Evolutionary conservation across 2,888 invertebrate species (phyloP).

Genomic region (Tridacna crocea): DNA sequence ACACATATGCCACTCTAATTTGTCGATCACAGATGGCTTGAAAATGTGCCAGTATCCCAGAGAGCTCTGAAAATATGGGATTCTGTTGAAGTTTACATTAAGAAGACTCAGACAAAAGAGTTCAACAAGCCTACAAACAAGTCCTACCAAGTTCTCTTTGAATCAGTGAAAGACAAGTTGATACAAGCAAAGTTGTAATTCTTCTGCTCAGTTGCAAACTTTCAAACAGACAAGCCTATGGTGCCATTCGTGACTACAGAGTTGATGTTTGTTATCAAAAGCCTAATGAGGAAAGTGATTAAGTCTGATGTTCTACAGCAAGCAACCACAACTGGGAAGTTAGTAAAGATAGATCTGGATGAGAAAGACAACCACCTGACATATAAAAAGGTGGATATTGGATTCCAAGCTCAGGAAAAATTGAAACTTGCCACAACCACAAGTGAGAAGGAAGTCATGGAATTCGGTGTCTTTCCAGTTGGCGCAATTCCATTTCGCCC

Average conservation of each 20-base stretch:
- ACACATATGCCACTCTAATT: slow-evolving; percentile 72
- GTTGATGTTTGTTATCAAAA: slow-evolving; percentile 34
- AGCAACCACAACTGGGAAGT: slow-evolving; percentile 22
- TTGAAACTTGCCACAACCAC: background rate
- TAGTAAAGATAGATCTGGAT: slow-evolving; percentile 33
- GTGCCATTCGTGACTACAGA: slow-evolving; percentile 41
- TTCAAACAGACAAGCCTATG: slow-evolving; percentile 54
- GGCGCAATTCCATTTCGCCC: no score
- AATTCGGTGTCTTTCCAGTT: no score
- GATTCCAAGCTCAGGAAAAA: slow-evolving; percentile 31
- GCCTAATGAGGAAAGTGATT: slow-evolving; percentile 44
- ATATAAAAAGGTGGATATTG: slow-evolving; percentile 44
- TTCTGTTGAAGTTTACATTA: slow-evolving; percentile 44
- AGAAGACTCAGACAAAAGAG: slow-evolving; percentile 42
- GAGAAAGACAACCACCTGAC: slow-evolving; percentile 29
- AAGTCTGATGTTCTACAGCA: slow-evolving; percentile 32
- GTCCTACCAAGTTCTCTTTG: slow-evolving; percentile 34
- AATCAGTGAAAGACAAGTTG: slow-evolving; percentile 41
- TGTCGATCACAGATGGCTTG: slow-evolving; percentile 60
- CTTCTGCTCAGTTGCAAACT: slow-evolving; percentile 49
- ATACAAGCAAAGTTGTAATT: slow-evolving; percentile 48
- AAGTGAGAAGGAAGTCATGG: slow-evolving; percentile 14
- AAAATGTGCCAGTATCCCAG: slow-evolving; percentile 58
- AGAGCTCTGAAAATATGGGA: slow-evolving; percentile 47
- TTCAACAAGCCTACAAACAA: slow-evolving; percentile 40